These are phyloP conservation scores for Lontra canadensis DNA, from an alignment of 2,113 vertebrate species.

Conservation along the genomic window DNA sequence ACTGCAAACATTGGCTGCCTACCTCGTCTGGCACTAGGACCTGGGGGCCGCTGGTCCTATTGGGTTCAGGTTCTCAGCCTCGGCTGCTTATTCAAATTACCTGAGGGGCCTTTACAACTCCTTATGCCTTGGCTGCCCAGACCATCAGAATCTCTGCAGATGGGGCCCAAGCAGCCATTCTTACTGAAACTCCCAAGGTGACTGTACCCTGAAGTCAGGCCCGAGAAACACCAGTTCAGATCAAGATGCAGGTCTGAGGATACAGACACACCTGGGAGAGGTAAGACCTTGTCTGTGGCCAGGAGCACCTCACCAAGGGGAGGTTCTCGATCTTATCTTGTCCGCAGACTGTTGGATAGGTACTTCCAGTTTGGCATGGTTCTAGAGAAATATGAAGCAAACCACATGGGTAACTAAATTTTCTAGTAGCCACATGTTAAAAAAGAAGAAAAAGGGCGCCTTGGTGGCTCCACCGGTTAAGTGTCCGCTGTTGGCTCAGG, in stretches of 20 bases:
- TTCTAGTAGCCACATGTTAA: background rate
- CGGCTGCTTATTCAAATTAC: background rate
- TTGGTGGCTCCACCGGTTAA: background rate
- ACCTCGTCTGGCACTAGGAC: background rate
- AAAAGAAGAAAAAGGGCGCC: background rate
- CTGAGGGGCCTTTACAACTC: background rate
- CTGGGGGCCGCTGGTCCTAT: background rate
- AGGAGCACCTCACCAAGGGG: too few relatives aligned
- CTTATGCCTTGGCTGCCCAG: background rate
- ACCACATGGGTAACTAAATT: background rate
- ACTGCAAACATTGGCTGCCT: fast-evolving
- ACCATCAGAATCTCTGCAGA: background rate
- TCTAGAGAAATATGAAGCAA: background rate
- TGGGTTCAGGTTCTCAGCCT: background rate
- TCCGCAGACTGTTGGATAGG: too few relatives aligned
- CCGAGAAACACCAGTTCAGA: background rate
- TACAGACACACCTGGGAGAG: background rate
- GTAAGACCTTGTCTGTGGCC: background rate
- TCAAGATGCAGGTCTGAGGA: background rate
- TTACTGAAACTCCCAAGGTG: background rate
- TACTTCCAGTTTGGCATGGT: fast-evolving
- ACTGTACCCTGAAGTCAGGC: background rate
- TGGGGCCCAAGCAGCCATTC: background rate
- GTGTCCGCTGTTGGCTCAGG: background rate
- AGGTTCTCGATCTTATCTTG: background rate